phyloP scores from a whole-genome alignment of 2,797 vertebrate species.

The Lerista edwardsae region DNA sequence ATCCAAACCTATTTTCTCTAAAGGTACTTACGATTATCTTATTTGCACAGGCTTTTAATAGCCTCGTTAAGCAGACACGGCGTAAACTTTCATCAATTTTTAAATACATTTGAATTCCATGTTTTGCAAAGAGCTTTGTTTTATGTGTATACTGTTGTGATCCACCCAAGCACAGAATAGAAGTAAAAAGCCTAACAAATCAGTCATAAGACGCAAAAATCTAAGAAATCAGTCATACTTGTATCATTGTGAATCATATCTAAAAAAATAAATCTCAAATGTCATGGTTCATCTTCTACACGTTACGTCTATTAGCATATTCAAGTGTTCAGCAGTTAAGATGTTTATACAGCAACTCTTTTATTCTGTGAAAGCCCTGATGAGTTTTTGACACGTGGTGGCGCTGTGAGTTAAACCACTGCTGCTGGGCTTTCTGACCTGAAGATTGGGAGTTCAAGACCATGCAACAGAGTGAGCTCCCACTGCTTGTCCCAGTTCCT shows the following conservation, averaged over 20 bases:
- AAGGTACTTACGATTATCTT: background rate
- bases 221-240: background rate
- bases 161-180: background rate
- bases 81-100: background rate
- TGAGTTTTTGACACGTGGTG: too few relatives aligned
- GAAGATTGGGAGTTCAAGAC: too few relatives aligned
- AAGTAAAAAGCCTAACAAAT: background rate
- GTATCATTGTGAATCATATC: rapidly evolving
- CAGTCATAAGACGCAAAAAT: background rate
- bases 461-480: too few relatives aligned
- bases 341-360: background rate
- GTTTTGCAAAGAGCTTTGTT: background rate
- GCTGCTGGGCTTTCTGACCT: too few relatives aligned
- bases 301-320: background rate
- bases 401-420: too few relatives aligned
- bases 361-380: too few relatives aligned
- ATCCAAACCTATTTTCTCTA: background rate
- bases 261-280: slow-evolving; percentile 9
- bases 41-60: background rate
- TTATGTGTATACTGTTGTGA: background rate
- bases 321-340: background rate
- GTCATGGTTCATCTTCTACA: background rate
- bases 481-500: too few relatives aligned
- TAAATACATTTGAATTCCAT: background rate
- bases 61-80: background rate